Evolutionary conservation across 2,888 invertebrate genomes (phyloP).

Genomic region (Ectemnius lituratus): DNA sequence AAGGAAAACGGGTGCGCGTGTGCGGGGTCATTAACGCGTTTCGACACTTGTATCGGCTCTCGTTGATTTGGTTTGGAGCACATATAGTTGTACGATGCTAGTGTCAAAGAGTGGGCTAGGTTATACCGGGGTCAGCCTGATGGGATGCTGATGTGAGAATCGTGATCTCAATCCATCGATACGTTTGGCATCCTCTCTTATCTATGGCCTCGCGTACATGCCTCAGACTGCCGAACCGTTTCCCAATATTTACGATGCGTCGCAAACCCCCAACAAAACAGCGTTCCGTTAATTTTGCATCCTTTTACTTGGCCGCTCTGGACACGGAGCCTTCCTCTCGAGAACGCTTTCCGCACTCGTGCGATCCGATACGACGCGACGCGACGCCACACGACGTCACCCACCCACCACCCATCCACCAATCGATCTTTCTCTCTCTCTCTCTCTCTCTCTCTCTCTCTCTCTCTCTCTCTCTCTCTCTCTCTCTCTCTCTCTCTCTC

Average conservation of each 20-base stretch:
- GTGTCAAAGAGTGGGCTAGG: too few species aligned
- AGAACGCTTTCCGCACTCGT: too few species aligned
- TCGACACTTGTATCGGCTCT: constrained; percentile 39
- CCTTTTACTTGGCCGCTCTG: neutral
- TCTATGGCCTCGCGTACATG: too few species aligned
- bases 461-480: neutral
- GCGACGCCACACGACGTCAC: neutral
- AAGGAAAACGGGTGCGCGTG: neutral
- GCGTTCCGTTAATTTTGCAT: constrained; percentile 32
- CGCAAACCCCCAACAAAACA: neutral
- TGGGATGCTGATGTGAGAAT: too few species aligned
- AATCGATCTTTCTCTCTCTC: neutral
- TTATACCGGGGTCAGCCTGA: too few species aligned
- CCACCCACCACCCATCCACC: neutral
- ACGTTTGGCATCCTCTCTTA: neutral
- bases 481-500: neutral
- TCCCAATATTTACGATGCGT: constrained; percentile 33
- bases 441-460: too few species aligned
- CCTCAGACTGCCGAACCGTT: constrained; percentile 15
- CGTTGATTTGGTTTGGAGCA: constrained; percentile 14
- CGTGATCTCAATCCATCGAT: neutral
- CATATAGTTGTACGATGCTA: too few species aligned
- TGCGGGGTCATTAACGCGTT: constrained; percentile 17
- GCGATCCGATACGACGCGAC: neutral
- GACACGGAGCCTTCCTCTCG: neutral